Conservation (phyloP, 2,888 invertebrate genomes). For the Spisula solida region DNA sequence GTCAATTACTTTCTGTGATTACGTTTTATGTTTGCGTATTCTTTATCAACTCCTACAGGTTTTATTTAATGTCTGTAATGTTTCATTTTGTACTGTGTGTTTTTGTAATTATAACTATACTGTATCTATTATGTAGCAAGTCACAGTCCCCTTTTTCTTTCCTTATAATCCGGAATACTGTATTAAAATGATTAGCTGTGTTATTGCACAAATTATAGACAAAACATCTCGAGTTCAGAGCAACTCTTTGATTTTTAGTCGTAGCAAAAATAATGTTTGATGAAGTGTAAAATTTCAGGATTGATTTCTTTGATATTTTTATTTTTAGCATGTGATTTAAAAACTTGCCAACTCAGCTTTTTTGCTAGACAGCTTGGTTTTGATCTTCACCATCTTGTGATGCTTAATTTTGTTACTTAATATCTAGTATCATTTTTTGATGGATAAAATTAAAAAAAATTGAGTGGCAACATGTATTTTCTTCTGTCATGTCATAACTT, state of each 20-base stretch:
- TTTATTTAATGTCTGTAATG: not conserved
- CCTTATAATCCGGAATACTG: not conserved
- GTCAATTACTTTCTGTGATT: conserved; percentile 22
- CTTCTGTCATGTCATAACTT: too few relatives aligned
- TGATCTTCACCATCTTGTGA: too few relatives aligned
- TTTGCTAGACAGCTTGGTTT: too few relatives aligned
- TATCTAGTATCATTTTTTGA: too few relatives aligned
- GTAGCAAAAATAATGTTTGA: not conserved
- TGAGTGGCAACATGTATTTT: too few relatives aligned
- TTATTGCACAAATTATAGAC: conserved; percentile 5
- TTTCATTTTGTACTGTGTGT: not conserved
- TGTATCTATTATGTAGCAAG: not conserved
- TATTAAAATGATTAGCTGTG: not conserved
- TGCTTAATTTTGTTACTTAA: too few relatives aligned
- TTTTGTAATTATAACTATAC: not conserved
- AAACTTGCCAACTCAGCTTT: too few relatives aligned
- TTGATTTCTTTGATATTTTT: too few relatives aligned
- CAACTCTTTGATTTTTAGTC: not conserved
- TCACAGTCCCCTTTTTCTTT: not conserved
- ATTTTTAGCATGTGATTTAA: too few relatives aligned
- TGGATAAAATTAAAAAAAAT: too few relatives aligned
- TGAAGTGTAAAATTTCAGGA: too few relatives aligned
- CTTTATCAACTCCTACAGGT: not conserved
- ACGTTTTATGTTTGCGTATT: not conserved
- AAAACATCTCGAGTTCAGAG: not conserved